Base-by-base conservation (phyloP, 2,888 invertebrate species). In the Lydus trimaculatus region DNA sequence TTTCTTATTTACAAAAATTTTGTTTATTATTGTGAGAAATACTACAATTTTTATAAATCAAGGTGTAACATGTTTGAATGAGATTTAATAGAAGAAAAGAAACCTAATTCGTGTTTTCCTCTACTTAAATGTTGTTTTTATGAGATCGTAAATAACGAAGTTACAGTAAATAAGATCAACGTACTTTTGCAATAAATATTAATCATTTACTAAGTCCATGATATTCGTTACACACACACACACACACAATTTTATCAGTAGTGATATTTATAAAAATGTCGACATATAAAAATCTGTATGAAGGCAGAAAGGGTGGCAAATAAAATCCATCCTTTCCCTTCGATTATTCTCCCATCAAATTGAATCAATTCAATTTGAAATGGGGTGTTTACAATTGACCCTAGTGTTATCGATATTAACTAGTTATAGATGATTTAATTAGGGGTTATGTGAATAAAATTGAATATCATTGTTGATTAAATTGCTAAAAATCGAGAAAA, bases 91-190 rank as follows among this genome's bases (percentile, higher is more conserved):
- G 17, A n/a, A 17, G 43, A n/a, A 1, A 2, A 6, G 17, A 2
- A 17, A 43, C 43, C n/a, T 17, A 17, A n/a, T 43, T 43, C 43
- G 43, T 43, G 43, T n/a, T 43, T 43, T 6, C 43, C 11, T n/a
- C 43, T 7, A 43, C 11, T 17, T 43, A 43, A 43, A 43, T 43
- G 43, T 17, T 43, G 43, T 43, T 43, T 43, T 43, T 17, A 43
- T 43, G 43, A 43, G 43, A 43, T 43, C 43, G 43, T 43, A 43
- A 43, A 43, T 43, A 43, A n/a, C 43, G 8, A 43, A n/a, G 43
- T 5, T 43, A 43, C 43, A 43, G 43, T 43, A 43, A 43, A 43
- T 43, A 43, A 43, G n/a, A 43, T 17, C 43, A 43, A 43, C n/a
- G 43, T n/a, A 17, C 6, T 0, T 43, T 36, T n/a, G n/a, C 17